Percentiles rank a stretch among this genome's conserved stretches.
Evolutionary conservation across 2,113 vertebrate species (phyloP).

Genomic region (Cariama cristata): DNA sequence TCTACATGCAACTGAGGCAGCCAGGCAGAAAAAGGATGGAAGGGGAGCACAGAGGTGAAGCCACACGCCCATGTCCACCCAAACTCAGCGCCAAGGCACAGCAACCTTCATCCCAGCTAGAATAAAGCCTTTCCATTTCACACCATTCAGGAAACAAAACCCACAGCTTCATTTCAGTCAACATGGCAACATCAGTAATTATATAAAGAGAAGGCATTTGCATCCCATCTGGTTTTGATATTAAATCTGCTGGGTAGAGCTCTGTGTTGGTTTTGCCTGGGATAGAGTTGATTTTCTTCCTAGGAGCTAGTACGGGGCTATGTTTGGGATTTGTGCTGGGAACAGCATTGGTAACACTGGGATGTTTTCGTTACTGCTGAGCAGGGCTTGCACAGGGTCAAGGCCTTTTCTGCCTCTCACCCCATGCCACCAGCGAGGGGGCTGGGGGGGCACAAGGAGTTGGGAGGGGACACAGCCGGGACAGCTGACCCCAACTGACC

Average conservation of each 20-base stretch:
- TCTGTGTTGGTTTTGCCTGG: not conserved
- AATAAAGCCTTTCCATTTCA: not conserved
- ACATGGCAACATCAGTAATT: not conserved
- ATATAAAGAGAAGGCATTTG: not conserved
- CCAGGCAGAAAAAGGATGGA: not conserved
- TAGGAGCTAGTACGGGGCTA: not conserved
- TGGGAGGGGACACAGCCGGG: too few relatives aligned
- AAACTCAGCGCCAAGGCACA: not conserved
- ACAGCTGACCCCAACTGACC: too few relatives aligned
- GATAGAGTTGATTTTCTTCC: not conserved
- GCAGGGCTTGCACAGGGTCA: not conserved
- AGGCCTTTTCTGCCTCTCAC: too few relatives aligned
- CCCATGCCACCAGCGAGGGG: too few relatives aligned
- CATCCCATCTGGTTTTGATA: not conserved
- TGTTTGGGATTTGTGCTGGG: not conserved
- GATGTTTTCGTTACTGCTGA: not conserved
- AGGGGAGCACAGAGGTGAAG: not conserved
- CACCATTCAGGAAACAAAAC: not conserved
- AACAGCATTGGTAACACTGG: not conserved
- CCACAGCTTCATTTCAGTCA: not conserved
- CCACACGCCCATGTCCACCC: not conserved
- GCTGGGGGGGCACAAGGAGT: too few relatives aligned
- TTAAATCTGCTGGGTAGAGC: not conserved
- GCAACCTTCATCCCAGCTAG: not conserved
- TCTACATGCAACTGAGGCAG: accelerated